Evolutionary conservation across 2,113 vertebrate species (phyloP).

Genomic region (Puma concolor): DNA sequence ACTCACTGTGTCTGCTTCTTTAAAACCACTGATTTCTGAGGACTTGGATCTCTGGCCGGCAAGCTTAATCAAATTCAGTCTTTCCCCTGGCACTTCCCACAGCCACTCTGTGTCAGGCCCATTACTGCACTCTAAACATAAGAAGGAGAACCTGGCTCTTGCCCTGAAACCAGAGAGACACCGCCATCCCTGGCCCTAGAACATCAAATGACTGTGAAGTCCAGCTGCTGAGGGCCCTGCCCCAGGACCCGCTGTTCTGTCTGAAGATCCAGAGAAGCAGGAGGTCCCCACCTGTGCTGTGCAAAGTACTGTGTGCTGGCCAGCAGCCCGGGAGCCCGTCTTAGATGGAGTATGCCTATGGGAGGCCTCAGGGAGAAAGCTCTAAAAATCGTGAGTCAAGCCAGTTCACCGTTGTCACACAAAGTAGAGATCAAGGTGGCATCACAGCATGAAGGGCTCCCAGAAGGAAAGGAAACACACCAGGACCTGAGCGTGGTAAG

Average conservation of each 20-base stretch:
- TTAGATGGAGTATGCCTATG: not conserved
- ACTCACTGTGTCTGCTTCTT: not conserved
- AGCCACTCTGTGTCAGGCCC: not conserved
- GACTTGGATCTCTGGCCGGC: too few species aligned
- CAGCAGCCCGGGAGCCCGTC: not conserved
- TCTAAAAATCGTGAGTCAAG: not conserved
- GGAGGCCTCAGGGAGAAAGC: not conserved
- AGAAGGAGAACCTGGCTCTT: not conserved
- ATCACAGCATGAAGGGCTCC: not conserved
- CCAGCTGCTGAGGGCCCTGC: not conserved
- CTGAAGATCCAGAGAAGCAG: not conserved
- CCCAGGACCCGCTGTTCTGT: not conserved
- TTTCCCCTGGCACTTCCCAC: not conserved
- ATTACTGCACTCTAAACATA: not conserved
- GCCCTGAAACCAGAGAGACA: not conserved
- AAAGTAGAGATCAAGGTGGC: not conserved
- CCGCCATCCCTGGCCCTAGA: not conserved
- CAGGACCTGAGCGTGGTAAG: not conserved
- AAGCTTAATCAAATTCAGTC: not conserved
- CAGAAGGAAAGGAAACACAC: not conserved
- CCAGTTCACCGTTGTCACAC: not conserved
- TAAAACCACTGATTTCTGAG: not conserved
- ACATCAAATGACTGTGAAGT: not conserved
- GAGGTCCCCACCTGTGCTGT: not conserved
- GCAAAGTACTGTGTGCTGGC: not conserved